Evolutionary conservation across 2,797 vertebrate species (phyloP).

Genomic region (Staurois parvus): DNA sequence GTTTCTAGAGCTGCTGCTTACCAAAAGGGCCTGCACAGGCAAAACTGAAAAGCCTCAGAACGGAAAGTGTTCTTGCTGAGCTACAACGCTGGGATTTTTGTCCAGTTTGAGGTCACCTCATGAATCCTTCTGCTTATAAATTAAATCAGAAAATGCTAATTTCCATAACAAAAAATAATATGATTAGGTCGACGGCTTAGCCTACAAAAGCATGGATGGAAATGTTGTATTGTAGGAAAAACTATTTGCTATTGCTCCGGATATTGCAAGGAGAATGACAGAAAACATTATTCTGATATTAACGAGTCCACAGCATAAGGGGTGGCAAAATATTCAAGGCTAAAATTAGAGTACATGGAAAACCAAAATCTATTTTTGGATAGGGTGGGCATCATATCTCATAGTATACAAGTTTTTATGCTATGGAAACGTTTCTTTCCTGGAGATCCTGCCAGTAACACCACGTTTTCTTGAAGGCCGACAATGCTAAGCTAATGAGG

Average conservation of each 20-base stretch:
- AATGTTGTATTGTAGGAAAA: neutral
- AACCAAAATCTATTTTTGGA: no score
- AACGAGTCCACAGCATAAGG: no score
- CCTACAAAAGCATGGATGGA: neutral
- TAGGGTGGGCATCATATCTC: no score
- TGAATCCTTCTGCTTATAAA: conserved; percentile 23
- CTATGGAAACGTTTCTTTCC: no score
- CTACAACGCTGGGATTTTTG: conserved; percentile 11
- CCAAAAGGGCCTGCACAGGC: neutral
- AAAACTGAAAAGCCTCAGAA: conserved; percentile 30
- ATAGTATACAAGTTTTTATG: no score
- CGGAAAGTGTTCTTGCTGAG: conserved; percentile 9
- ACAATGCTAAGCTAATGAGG: no score
- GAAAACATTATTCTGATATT: no score
- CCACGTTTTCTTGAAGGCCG: no score
- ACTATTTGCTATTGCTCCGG: neutral
- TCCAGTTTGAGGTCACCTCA: conserved; percentile 48
- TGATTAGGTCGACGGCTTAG: conserved; percentile 28
- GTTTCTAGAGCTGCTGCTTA: no score
- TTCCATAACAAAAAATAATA: conserved; percentile 36
- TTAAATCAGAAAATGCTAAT: conserved; percentile 41
- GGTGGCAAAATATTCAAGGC: no score
- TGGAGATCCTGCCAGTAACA: no score
- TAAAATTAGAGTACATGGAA: no score
- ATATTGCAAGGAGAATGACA: neutral